These are phyloP conservation scores for Delichon dasypus DNA, from an alignment of 2,797 vertebrate species.

Conservation along the genomic window DNA sequence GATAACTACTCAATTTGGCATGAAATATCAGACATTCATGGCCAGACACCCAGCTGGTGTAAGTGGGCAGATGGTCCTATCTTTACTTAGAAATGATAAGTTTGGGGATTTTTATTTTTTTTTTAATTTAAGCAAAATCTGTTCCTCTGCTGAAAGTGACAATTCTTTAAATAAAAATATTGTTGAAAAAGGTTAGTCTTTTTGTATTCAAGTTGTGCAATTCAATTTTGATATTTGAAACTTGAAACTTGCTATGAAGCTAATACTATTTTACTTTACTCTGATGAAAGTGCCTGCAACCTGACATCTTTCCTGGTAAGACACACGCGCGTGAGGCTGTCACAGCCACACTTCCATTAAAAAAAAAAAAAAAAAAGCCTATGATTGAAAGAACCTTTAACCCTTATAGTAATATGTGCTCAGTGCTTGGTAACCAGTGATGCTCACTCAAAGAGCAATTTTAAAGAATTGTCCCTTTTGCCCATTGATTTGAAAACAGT, in stretches of 20 bases:
- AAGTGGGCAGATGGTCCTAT: conserved; percentile 66
- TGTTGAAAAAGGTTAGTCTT: conserved; percentile 60
- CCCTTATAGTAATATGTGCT: neutral
- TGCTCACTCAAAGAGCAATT: neutral
- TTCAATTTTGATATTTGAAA: conserved; percentile 17
- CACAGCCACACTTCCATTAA: neutral
- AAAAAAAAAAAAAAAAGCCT: neutral
- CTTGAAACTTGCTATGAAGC: neutral
- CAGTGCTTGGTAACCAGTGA: neutral
- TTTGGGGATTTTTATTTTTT: conserved; percentile 3
- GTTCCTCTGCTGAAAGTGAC: conserved; percentile 48
- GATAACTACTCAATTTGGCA: conserved; percentile 59
- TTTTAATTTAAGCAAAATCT: conserved; percentile 51
- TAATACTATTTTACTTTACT: neutral
- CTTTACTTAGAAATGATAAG: conserved; percentile 58
- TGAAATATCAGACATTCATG: conserved; percentile 54
- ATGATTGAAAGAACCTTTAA: neutral
- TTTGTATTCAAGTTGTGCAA: conserved; percentile 41
- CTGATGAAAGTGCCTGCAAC: neutral
- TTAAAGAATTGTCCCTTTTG: neutral
- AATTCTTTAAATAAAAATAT: conserved; percentile 55
- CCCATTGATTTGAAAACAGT: neutral
- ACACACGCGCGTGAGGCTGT: neutral
- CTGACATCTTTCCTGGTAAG: neutral
- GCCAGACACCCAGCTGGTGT: conserved; percentile 66